phyloP scores from a whole-genome alignment of 2,797 vertebrate genomes.

The Lepus townsendii region DNA sequence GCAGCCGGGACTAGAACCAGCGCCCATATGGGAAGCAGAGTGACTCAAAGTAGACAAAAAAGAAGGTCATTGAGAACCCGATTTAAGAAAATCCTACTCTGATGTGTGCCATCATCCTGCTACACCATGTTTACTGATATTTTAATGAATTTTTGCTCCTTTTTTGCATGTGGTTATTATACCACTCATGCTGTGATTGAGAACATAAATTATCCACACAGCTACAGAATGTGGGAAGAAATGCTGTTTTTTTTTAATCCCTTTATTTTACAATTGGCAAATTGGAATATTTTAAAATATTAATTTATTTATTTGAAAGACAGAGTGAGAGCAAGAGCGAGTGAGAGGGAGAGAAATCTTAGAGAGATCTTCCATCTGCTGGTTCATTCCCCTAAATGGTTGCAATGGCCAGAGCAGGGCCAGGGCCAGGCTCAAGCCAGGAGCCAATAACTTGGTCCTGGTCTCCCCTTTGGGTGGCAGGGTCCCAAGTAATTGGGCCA shows the following conservation, averaged over 20 bases:
- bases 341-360: too few species aligned
- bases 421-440: too few species aligned
- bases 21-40: neutral
- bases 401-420: too few species aligned
- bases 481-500: too few species aligned
- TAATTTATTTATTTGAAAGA: too few species aligned
- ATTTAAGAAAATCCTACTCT: neutral
- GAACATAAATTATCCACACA: constrained; percentile 3
- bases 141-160: neutral
- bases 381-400: too few species aligned
- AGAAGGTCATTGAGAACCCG: neutral
- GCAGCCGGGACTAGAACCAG: too few species aligned
- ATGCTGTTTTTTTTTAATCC: neutral
- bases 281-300: too few species aligned
- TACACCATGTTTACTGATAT: neutral
- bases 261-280: neutral
- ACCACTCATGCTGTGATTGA: neutral
- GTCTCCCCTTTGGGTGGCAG: too few species aligned
- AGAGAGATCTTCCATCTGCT: too few species aligned
- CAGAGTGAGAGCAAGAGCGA: too few species aligned
- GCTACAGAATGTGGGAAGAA: neutral
- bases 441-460: too few species aligned
- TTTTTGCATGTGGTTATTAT: neutral
- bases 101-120: neutral
- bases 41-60: neutral